Percentiles rank a stretch among this genome's conserved stretches.
These are phyloP conservation scores for Poicephalus gulielmi DNA, from an alignment of 2,113 vertebrate genomes.

Conservation along the genomic window DNA sequence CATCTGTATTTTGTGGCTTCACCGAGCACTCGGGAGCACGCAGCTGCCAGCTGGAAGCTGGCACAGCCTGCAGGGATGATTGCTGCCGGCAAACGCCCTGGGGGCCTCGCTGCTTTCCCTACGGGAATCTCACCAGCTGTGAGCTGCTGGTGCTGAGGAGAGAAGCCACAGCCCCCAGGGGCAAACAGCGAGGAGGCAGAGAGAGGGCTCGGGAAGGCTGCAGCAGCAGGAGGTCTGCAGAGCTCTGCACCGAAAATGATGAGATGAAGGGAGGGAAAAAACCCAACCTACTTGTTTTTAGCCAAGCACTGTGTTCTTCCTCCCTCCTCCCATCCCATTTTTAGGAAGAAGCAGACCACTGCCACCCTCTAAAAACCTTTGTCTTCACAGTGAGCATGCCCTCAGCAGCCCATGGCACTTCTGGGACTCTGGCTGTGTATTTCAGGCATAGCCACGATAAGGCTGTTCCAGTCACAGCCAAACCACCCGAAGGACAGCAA, in stretches of 20 bases:
- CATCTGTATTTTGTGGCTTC: slow-evolving; percentile 20
- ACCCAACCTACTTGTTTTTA: fast-evolving
- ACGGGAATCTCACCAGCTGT: background rate
- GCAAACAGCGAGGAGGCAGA: background rate
- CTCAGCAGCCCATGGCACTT: background rate
- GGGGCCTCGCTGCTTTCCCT: background rate
- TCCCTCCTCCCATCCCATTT: background rate
- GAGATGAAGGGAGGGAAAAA: background rate
- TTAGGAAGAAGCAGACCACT: background rate
- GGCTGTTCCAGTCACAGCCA: background rate
- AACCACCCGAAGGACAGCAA: background rate
- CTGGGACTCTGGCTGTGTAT: background rate
- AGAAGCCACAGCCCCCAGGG: background rate
- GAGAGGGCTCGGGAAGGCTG: background rate
- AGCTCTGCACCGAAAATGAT: background rate
- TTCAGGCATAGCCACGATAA: fast-evolving
- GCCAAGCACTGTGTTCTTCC: background rate
- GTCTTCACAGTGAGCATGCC: background rate
- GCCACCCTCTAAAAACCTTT: background rate
- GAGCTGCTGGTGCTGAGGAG: background rate
- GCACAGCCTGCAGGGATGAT: background rate
- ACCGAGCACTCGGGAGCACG: background rate
- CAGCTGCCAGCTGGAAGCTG: slow-evolving; percentile 24
- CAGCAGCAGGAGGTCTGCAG: background rate
- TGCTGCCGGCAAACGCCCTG: background rate